A percentile compares a stretch with the other conserved stretches of the same genome.
Evolutionary conservation across 2,797 vertebrate genomes (phyloP).

Genomic region (Acipenser ruthenus): DNA sequence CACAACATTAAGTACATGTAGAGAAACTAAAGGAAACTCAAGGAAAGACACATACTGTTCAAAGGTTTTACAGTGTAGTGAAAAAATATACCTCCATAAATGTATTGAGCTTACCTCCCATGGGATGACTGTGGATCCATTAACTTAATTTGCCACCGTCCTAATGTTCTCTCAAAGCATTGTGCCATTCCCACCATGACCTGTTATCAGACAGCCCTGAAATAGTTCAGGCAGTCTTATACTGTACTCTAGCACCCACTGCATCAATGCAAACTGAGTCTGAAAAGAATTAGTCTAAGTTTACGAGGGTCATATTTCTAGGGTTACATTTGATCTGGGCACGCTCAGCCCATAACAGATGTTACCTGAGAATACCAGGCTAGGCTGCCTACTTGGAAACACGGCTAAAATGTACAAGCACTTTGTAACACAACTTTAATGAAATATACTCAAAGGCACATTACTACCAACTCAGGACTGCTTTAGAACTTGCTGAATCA

Average conservation of each 20-base stretch:
- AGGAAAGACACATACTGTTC: too few species aligned
- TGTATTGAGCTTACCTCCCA: conserved; percentile 12
- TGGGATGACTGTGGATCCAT: background rate
- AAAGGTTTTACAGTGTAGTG: too few species aligned
- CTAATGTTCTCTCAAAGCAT: background rate
- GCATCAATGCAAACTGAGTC: background rate
- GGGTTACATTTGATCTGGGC: conserved; percentile 16
- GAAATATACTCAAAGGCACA: too few species aligned
- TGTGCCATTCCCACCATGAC: background rate
- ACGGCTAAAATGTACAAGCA: too few species aligned
- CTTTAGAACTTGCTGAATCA: too few species aligned
- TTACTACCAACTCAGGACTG: too few species aligned
- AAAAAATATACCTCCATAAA: background rate
- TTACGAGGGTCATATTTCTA: conserved; percentile 15
- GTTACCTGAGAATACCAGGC: conserved; percentile 21
- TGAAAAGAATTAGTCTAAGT: conserved; percentile 1
- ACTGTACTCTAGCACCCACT: background rate
- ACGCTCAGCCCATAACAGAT: conserved; percentile 16
- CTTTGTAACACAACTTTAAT: too few species aligned
- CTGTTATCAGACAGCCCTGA: background rate
- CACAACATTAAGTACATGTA: too few species aligned
- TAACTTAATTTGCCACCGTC: background rate
- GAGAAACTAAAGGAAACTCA: too few species aligned
- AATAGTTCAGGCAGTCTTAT: background rate
- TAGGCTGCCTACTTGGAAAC: too few species aligned